These are phyloP conservation scores for Perodicticus potto DNA, from an alignment of 2,797 vertebrate species.

Conservation along the genomic window DNA sequence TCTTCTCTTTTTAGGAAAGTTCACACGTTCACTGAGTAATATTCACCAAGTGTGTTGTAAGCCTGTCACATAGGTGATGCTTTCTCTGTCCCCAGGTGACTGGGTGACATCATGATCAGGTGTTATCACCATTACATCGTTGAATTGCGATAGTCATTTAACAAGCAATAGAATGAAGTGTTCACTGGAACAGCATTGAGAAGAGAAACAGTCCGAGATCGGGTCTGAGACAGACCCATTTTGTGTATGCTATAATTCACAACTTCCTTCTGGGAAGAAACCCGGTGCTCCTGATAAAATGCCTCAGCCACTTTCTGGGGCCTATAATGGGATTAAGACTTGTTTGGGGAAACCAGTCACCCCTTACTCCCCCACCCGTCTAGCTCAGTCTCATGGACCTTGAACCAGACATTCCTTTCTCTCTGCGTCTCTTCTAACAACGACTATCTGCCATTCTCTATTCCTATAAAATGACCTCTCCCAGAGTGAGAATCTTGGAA, in stretches of 20 bases:
- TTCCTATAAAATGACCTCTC: not conserved
- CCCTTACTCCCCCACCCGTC: too few relatives aligned
- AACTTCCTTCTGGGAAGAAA: slow-evolving; percentile 48
- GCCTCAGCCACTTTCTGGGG: not conserved
- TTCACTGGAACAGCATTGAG: not conserved
- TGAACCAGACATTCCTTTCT: not conserved
- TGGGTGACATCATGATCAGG: not conserved
- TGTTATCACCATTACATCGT: not conserved
- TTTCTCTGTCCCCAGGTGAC: not conserved
- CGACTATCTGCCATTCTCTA: not conserved
- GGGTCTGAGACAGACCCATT: not conserved
- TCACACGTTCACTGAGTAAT: not conserved
- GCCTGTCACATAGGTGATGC: not conserved
- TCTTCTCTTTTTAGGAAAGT: not conserved
- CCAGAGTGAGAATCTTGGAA: not conserved
- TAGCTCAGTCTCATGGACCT: not conserved
- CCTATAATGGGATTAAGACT: not conserved
- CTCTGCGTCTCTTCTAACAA: not conserved
- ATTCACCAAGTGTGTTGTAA: not conserved
- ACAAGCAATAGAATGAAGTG: not conserved
- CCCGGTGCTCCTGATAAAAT: not conserved
- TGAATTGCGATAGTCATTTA: not conserved
- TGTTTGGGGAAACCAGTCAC: slow-evolving; percentile 2
- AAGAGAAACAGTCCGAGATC: not conserved
- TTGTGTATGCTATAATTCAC: not conserved